Evolutionary conservation across 2,888 invertebrate genomes (phyloP).

Genomic region (Julus scandinavius): DNA sequence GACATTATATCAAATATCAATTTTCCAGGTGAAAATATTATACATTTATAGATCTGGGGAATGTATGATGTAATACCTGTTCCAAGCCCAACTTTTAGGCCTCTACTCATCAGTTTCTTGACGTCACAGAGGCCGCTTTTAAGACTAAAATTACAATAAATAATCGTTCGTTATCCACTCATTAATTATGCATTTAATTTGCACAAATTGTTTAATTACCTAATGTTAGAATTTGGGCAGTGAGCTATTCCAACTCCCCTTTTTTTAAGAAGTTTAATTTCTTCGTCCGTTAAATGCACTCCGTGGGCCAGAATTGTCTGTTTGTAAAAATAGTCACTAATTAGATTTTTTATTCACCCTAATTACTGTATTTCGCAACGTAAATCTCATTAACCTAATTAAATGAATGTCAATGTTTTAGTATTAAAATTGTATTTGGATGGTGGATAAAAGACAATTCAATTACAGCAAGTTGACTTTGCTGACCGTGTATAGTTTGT

Average conservation of each 20-base stretch:
- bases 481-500: no score
- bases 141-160: slow-evolving; percentile 68
- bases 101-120: slow-evolving; percentile 72
- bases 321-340: slow-evolving; percentile 58
- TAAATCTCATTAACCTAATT: no score
- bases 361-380: no score
- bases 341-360: no score
- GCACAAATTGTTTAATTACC: slow-evolving; percentile 28
- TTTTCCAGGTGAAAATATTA: not conserved
- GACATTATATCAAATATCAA: not conserved
- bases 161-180: not conserved
- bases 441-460: no score
- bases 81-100: slow-evolving; percentile 83
- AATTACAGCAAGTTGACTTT: no score
- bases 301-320: slow-evolving; percentile 86
- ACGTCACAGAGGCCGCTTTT: slow-evolving; percentile 86
- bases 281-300: slow-evolving; percentile 77
- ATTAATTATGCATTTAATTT: not conserved
- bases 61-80: slow-evolving; percentile 73
- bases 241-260: slow-evolving; percentile 80
- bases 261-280: slow-evolving; percentile 73
- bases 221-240: slow-evolving; percentile 78
- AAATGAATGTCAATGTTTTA: no score
- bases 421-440: no score
- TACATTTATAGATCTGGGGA: not conserved